Conservation (phyloP, 2,797 vertebrate genomes). For the Coregonus sp. region DNA sequence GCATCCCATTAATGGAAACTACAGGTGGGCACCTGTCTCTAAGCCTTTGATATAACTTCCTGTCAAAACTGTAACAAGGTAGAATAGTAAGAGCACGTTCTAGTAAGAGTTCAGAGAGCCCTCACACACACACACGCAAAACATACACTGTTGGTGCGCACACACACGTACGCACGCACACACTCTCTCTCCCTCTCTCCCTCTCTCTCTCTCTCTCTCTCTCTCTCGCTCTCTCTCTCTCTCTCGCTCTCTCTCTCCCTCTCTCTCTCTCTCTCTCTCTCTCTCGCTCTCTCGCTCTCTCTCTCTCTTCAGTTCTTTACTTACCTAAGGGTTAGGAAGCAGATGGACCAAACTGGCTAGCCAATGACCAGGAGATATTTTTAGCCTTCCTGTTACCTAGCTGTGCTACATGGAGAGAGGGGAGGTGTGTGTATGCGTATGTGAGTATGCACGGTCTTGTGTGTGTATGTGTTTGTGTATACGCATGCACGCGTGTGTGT, state of each 20-base stretch:
- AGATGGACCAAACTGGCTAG: slow-evolving; percentile 71
- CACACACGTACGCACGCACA: slow-evolving; percentile 3
- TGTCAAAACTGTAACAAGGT: background rate
- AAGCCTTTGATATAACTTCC: background rate
- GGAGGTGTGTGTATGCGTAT: background rate
- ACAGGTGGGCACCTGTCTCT: background rate
- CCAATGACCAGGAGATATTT: slow-evolving; percentile 70
- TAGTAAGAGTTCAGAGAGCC: too few species aligned
- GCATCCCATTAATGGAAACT: background rate
- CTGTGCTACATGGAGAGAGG: slow-evolving; percentile 12
- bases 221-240: too few species aligned
- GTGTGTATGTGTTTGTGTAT: background rate
- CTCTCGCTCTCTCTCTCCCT: too few species aligned
- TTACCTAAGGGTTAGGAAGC: slow-evolving; percentile 60
- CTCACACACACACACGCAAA: slow-evolving; percentile 12
- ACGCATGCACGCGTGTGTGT: background rate
- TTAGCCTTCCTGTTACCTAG: slow-evolving; percentile 49
- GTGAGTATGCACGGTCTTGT: too few species aligned
- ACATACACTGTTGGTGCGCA: background rate
- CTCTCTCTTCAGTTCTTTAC: background rate
- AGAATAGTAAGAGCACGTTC: background rate
- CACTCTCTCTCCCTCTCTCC: slow-evolving; percentile 6
- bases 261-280: background rate
- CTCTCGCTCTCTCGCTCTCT: background rate
- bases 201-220: too few species aligned